Base-by-base conservation (phyloP, 2,797 vertebrate species). In the Serranus cabrilla region DNA sequence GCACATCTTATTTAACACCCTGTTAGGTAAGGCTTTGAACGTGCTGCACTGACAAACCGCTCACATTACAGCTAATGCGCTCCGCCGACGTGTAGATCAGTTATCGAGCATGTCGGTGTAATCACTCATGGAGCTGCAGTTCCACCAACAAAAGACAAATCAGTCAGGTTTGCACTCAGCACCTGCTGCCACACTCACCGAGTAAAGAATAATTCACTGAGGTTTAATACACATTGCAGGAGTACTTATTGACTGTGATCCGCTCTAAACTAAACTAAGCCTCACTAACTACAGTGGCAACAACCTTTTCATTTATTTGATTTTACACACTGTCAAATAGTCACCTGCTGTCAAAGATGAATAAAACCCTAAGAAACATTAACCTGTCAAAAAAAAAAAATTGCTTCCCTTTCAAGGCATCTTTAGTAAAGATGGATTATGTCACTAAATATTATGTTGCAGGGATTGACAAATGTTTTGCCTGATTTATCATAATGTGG, bases 1-100 rank as follows among this genome's bases (percentile, higher is more conserved):
- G 78, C 63, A 87, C 74, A 86, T 88, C 87, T 89, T 85, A 84
- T 89, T 90, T 86, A 89, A 88, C 80, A 89, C 87, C 79, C 84
- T 84, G 81, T 82, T 86, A 83, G 83, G 79, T 84, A 75, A 68
- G 74, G 79, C 82, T 77, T 83, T 67, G 56, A 45, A 51, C 11
- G 11, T 6, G 20, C 62, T 58, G 31, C 59, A n/a, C 74, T 78
- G 87, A 88, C 82, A 82, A 82, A 81, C 82, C 72, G 67, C 59
- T 81, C 82, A 70, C 74, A 85, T 87, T 72, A 85, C 64, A 25
- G 59, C 63, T 81, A 80, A 81, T 78, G 80, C 57, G 66, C 71
- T 81, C 1, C 21, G 18, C 64, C 17, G 68, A 81, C 51, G 6
- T 71, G 62, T 50, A 71, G 59, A 78, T 82, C 67, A 76, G 69